Evolutionary conservation across 2,888 invertebrate genomes (phyloP).

Genomic region (Lordiphosa fenestrarum): DNA sequence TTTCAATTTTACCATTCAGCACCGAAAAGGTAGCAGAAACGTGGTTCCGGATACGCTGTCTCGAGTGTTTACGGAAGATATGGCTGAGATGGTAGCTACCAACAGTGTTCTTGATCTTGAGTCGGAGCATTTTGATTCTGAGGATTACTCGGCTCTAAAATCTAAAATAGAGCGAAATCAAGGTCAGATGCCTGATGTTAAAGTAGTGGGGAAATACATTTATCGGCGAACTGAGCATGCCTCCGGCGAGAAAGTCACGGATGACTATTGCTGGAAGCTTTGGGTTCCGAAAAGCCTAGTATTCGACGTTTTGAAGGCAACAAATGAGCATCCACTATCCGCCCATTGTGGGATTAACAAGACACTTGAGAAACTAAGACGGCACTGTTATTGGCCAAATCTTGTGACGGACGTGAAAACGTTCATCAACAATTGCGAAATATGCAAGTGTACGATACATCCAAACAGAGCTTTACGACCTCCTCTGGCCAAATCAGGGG

Average conservation of each 20-base stretch:
- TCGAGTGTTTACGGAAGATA: neutral
- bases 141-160: neutral
- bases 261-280: no score
- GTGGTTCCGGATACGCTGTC: neutral
- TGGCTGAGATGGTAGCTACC: no score
- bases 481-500: no score
- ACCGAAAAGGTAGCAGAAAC: slow-evolving; percentile 3
- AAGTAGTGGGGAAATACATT: neutral
- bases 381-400: no score
- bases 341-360: no score
- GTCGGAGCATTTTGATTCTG: neutral
- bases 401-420: neutral
- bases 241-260: no score
- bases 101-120: neutral
- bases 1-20: slow-evolving; percentile 4
- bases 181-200: slow-evolving; percentile 5
- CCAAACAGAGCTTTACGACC: neutral
- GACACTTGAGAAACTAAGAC: no score
- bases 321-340: no score
- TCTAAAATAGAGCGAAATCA: neutral
- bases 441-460: neutral
- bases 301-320: neutral
- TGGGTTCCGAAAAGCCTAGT: no score
- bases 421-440: no score
- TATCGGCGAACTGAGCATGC: no score